Evolutionary conservation across 1,140 invertebrate genomes (phyloP).

Genomic region (Drosophila varians): DNA sequence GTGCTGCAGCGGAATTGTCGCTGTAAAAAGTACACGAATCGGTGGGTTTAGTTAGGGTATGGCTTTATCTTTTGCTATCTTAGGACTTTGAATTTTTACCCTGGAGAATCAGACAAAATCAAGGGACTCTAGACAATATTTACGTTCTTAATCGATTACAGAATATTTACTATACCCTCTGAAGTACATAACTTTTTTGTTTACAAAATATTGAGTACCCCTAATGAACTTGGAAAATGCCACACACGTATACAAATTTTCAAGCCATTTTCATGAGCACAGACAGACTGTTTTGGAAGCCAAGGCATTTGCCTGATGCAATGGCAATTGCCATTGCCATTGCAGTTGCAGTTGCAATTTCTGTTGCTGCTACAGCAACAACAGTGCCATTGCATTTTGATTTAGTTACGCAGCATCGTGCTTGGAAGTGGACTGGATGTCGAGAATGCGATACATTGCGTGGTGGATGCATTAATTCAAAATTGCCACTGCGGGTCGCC

Average conservation of each 20-base stretch:
- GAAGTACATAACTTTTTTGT: no score
- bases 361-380: constrained; percentile 10
- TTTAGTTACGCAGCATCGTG: constrained; percentile 69
- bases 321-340: constrained; percentile 18
- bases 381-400: constrained; percentile 67
- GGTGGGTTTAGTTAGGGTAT: constrained; percentile 8
- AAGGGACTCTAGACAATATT: no score
- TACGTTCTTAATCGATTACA: no score
- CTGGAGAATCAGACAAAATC: no score
- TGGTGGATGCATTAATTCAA: constrained; percentile 72
- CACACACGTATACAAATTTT: constrained; percentile 56
- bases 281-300: constrained; percentile 39
- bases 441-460: constrained; percentile 36
- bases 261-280: constrained; percentile 58
- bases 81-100: background rate
- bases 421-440: constrained; percentile 63
- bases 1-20: constrained; percentile 46
- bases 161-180: no score
- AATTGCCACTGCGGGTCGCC: constrained; percentile 57
- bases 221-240: constrained; percentile 27
- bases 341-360: constrained; percentile 20
- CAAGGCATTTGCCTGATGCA: constrained; percentile 6
- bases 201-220: constrained; percentile 26
- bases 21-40: constrained; percentile 47
- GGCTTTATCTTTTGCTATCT: background rate